These are phyloP conservation scores for Drosophila subpulchrella DNA, from an alignment of 1,140 invertebrate genomes.

Conservation along the genomic window DNA sequence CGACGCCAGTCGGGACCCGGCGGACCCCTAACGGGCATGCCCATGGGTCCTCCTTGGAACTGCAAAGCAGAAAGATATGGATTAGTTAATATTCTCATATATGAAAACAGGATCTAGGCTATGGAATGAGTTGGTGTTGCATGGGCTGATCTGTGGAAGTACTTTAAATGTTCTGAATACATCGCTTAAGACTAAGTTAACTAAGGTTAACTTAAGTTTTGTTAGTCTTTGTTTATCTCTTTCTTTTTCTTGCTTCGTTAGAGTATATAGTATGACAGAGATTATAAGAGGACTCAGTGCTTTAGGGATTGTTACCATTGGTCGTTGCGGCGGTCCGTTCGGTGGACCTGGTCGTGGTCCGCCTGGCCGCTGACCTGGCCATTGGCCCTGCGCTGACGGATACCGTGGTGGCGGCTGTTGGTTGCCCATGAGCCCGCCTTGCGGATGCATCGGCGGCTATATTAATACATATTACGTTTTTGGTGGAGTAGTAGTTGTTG, in stretches of 20 bases:
- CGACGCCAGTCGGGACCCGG: constrained; percentile 91
- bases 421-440: constrained; percentile 77
- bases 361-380: constrained; percentile 86
- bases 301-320: constrained; percentile 87
- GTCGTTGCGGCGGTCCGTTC: constrained; percentile 87
- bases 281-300: constrained; percentile 44
- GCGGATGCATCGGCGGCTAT: constrained; percentile 83
- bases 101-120: background rate
- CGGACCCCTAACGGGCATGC: constrained; percentile 87
- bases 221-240: constrained; percentile 54
- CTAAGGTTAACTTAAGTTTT: constrained; percentile 70
- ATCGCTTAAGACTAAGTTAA: constrained; percentile 61
- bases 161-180: constrained; percentile 79
- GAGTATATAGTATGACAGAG: constrained; percentile 33
- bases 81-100: constrained; percentile 17
- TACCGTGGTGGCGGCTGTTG: constrained; percentile 85
- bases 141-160: constrained; percentile 49
- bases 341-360: constrained; percentile 89
- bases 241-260: constrained; percentile 36
- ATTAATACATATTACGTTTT: constrained; percentile 66
- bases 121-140: constrained; percentile 33
- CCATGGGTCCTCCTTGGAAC: constrained; percentile 88
- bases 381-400: constrained; percentile 85
- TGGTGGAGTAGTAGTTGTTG: constrained; percentile 61
- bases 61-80: constrained; percentile 47